Base-by-base conservation (phyloP, 92 coral and sea anemone species). In the Ricordea florida region DNA sequence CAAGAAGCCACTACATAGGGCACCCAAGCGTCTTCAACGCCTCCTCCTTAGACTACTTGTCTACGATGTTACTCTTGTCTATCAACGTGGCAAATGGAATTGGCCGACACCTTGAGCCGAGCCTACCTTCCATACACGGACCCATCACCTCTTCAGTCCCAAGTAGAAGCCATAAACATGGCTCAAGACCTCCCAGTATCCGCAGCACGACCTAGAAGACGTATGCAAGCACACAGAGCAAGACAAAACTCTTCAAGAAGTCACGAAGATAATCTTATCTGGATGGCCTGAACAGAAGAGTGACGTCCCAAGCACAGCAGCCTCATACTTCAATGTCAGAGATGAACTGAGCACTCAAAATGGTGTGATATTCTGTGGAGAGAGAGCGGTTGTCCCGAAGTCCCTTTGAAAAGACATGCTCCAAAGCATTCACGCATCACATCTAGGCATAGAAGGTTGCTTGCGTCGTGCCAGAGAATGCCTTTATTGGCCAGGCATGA, bases 211-310 rank as follows among this genome's bases (percentile, higher is more conserved):
- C 23, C n/a, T 76, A 24, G 89, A 80, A 6, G 86, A 75, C 70
- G 61, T 76, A 7, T 62, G 62, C 11, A 41, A 48, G 52, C 69
- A 65, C 18, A 62, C 72, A 4, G 68, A 29, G 15, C 10, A 3
- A 7, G 85, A 84, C 26, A 46, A 84, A 16, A 27, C 30, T 13
- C 27, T 69, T n/a, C 43, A 62, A 10, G 53, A 36, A 17, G 55
- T 77, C 24, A 40, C 52, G 43, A 56, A 29, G 23, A 67, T 69
- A 16, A 60, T 75, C 44, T 31, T 16, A 47, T 4, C 32, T 0
- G 75, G 80, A 3, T 62, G 82, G 90, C 83, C 78, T 13, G 83
- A 67, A 28, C 16, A 68, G n/a, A 66, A 61, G 37, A 55, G 30
- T 11, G 83, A 41, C 2, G 78, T 57, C 40, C 52, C 73, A 10